Percentiles rank a stretch among this genome's conserved stretches.
Conservation (phyloP, 2,888 invertebrate genomes). For the Homarus gammarus region DNA sequence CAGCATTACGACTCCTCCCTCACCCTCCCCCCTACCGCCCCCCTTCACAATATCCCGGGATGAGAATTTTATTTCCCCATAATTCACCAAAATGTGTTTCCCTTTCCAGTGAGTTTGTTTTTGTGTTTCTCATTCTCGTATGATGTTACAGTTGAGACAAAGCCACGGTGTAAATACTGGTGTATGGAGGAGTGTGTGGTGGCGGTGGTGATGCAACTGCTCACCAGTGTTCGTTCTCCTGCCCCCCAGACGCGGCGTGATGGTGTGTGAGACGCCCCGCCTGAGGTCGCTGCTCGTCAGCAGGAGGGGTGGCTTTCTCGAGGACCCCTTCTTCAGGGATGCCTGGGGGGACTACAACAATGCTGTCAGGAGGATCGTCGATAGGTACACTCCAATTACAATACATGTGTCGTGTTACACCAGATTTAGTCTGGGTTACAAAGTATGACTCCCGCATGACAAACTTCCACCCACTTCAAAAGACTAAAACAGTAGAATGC, state of each 20-base stretch:
- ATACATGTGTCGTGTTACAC: not conserved
- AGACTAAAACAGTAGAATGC: not conserved
- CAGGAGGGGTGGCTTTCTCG: constrained; percentile 72
- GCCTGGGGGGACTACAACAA: constrained; percentile 75
- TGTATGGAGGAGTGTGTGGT: no score
- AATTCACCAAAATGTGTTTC: no score
- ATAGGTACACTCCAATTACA: constrained; percentile 59
- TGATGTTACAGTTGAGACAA: not conserved
- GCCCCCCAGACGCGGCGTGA: constrained; percentile 15
- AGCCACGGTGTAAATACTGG: not conserved
- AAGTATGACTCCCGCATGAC: not conserved
- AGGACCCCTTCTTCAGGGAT: constrained; percentile 76
- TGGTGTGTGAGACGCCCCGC: constrained; percentile 73
- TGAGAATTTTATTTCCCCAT: no score
- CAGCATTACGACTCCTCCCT: not conserved
- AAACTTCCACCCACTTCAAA: no score
- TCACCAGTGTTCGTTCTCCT: not conserved
- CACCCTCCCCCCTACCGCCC: not conserved
- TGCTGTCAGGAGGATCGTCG: constrained; percentile 75
- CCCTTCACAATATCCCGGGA: no score
- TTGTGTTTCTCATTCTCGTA: not conserved
- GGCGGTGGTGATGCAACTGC: no score
- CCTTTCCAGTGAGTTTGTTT: no score
- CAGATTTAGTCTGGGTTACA: not conserved
- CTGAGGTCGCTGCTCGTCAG: constrained; percentile 65